Conservation (phyloP, 2,888 invertebrate species). For the Thelaira solivaga region DNA sequence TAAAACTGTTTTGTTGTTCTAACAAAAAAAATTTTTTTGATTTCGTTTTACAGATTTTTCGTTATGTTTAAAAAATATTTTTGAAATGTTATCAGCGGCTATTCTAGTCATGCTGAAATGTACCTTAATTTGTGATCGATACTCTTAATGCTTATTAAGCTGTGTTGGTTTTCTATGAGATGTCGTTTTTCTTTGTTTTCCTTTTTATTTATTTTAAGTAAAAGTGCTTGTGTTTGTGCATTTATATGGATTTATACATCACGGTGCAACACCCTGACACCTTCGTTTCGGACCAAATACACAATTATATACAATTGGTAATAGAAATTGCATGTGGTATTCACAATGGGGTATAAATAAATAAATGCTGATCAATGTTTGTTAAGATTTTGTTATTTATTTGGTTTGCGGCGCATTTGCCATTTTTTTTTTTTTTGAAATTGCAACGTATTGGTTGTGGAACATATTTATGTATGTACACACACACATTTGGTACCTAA, state of each 20-base stretch:
- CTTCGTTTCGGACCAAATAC: conserved; percentile 18
- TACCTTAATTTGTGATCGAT: conserved; percentile 19
- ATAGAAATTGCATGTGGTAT: conserved; percentile 34
- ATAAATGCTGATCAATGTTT: conserved; percentile 8
- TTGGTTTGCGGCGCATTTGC: conserved; percentile 55
- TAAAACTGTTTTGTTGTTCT: too few relatives aligned
- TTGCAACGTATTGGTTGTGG: conserved; percentile 32
- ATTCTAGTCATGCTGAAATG: conserved; percentile 17
- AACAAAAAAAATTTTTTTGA: too few relatives aligned
- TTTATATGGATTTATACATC: conserved; percentile 3
- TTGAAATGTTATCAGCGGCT: too few relatives aligned
- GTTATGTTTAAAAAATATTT: too few relatives aligned
- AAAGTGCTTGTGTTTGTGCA: background rate
- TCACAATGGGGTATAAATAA: conserved; percentile 38
- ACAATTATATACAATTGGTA: conserved; percentile 30
- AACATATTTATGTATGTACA: conserved; percentile 25
- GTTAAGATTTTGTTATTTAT: conserved; percentile 13
- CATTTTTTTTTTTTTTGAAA: conserved; percentile 32
- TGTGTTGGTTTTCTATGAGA: too few relatives aligned
- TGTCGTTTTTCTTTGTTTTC: conserved; percentile 19
- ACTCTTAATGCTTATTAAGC: conserved; percentile 27
- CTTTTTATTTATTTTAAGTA: background rate
- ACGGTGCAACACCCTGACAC: conserved; percentile 46
- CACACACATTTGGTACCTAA: conserved; percentile 19
- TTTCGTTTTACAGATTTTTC: too few relatives aligned